Conservation (phyloP, 1,140 invertebrate genomes). For the Drosophila neocordata region DNA sequence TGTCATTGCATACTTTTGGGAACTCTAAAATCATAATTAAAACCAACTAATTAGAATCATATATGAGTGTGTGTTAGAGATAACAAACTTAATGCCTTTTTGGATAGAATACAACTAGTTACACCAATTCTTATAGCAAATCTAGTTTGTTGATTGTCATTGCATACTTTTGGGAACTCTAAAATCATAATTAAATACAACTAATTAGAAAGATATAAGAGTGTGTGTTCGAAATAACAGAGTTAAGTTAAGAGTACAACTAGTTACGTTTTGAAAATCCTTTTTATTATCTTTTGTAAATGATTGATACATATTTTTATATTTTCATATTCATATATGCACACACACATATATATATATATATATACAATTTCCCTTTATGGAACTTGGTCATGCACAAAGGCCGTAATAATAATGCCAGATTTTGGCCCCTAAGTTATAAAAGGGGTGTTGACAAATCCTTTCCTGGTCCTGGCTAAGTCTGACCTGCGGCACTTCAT, state of each 20-base stretch:
- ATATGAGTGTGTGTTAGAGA: too few species aligned
- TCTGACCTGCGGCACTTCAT: conserved; percentile 60
- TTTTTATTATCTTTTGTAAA: neutral
- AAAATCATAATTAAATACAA: neutral
- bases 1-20: too few species aligned
- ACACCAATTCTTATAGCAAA: too few species aligned
- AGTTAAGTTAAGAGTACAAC: too few species aligned
- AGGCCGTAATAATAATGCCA: neutral
- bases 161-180: neutral
- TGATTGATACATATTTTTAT: conserved; percentile 31
- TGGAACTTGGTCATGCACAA: conserved; percentile 45
- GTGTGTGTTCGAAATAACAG: too few species aligned
- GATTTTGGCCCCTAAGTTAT: neutral
- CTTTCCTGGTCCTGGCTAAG: conserved; percentile 18
- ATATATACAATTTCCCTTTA: conserved; percentile 35
- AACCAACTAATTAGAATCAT: too few species aligned
- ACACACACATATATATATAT: conserved; percentile 28
- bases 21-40: too few species aligned
- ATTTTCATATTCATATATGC: conserved; percentile 21
- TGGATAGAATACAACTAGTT: too few species aligned
- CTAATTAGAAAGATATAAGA: too few species aligned
- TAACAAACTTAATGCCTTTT: too few species aligned
- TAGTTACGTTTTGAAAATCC: too few species aligned
- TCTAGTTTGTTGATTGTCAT: neutral
- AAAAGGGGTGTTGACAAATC: conserved; percentile 65